Evolutionary conservation across 1,140 invertebrate species (phyloP).

Genomic region (Asobara japonica): DNA sequence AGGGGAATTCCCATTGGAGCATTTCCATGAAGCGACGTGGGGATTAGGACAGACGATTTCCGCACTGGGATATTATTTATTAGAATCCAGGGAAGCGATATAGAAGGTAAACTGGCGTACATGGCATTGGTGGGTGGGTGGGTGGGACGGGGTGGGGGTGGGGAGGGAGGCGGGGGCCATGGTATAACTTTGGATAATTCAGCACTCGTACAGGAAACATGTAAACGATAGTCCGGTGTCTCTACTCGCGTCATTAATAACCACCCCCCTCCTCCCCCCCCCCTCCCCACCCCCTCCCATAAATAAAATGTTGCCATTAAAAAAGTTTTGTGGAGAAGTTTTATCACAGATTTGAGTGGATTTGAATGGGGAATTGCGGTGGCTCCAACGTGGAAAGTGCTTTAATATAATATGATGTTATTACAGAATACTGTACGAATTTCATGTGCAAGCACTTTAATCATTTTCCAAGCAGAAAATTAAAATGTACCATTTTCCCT

Average conservation of each 20-base stretch:
- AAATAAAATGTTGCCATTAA: background rate
- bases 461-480: no score
- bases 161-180: no score
- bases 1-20: slow-evolving; percentile 27
- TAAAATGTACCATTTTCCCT: no score
- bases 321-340: background rate
- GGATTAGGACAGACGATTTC: slow-evolving; percentile 35
- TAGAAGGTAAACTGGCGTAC: background rate
- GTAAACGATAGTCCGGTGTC: background rate
- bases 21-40: slow-evolving; percentile 31
- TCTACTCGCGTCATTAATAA: background rate
- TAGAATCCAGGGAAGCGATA: slow-evolving; percentile 18
- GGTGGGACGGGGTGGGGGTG: no score
- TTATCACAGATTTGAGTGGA: background rate
- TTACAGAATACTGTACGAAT: background rate
- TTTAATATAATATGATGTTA: background rate
- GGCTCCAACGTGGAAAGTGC: background rate
- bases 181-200: slow-evolving; percentile 4
- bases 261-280: no score
- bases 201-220: background rate
- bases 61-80: slow-evolving; percentile 35
- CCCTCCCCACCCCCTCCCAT: no score
- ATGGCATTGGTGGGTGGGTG: no score
- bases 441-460: no score
- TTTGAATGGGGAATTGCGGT: background rate